Percentiles rank a stretch among this genome's conserved stretches.
Evolutionary conservation across 2,113 vertebrate species (phyloP).

Genomic region (Rynchops niger): DNA sequence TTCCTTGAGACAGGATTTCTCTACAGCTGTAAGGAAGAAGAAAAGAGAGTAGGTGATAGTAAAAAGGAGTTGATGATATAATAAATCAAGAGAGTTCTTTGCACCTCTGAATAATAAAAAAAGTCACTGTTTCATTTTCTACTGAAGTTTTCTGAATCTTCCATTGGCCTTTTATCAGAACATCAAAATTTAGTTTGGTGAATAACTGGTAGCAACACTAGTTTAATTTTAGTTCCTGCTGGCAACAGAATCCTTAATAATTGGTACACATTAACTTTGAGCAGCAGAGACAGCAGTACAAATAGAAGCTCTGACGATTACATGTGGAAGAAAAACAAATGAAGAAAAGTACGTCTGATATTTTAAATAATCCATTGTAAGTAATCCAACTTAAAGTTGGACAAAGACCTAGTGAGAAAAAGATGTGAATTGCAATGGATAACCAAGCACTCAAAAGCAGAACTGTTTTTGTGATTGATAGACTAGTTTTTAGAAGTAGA

Average conservation of each 20-base stretch:
- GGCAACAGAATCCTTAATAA: conserved; percentile 9
- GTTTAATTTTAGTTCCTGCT: background rate
- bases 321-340: conserved; percentile 10
- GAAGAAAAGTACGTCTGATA: background rate
- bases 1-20: background rate
- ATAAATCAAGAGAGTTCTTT: background rate
- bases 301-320: background rate
- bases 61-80: background rate
- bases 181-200: background rate
- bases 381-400: background rate
- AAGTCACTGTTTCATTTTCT: background rate
- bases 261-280: conserved; percentile 20
- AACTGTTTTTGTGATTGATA: background rate
- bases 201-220: background rate
- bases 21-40: background rate
- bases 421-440: conserved; percentile 14
- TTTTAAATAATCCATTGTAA: conserved; percentile 24
- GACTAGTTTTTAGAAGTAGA: conserved; percentile 8
- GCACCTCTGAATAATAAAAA: background rate
- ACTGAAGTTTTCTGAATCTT: background rate
- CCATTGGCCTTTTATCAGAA: background rate
- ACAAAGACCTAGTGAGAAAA: conserved; percentile 1
- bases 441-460: conserved; percentile 39
- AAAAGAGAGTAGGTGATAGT: background rate
- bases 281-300: background rate